A percentile compares a stretch with the other conserved stretches of the same genome.
phyloP scores from a whole-genome alignment of 1,140 invertebrate species.

The Metaphire vulgaris region DNA sequence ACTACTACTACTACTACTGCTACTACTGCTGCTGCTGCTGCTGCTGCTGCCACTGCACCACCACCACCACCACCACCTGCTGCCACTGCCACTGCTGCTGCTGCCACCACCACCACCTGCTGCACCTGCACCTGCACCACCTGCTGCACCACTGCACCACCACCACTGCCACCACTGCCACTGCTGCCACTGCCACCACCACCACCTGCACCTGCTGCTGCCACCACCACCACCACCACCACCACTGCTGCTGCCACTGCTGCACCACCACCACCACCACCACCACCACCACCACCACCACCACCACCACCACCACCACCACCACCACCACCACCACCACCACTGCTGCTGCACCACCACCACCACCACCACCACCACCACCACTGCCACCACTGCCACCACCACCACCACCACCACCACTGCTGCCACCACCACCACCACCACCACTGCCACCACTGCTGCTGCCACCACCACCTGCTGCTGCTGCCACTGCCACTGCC shows the following conservation, averaged over 20 bases:
- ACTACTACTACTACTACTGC: background rate
- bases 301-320: background rate
- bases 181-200: background rate
- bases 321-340: background rate
- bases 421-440: background rate
- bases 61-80: conserved; percentile 1
- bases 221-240: background rate
- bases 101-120: conserved; percentile 1
- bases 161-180: background rate
- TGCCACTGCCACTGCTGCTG: too few species aligned
- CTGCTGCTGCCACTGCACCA: background rate
- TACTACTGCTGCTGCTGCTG: background rate
- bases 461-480: background rate
- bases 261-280: background rate
- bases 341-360: too few species aligned
- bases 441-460: background rate
- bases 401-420: background rate
- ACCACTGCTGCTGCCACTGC: background rate
- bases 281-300: background rate
- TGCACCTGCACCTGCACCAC: conserved; percentile 1
- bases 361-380: background rate
- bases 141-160: too few species aligned
- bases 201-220: background rate
- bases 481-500: background rate
- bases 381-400: background rate